Percentiles rank a stretch among this genome's conserved stretches.
phyloP scores from a whole-genome alignment of 1,140 invertebrate species.

The Apis mellifera region DNA sequence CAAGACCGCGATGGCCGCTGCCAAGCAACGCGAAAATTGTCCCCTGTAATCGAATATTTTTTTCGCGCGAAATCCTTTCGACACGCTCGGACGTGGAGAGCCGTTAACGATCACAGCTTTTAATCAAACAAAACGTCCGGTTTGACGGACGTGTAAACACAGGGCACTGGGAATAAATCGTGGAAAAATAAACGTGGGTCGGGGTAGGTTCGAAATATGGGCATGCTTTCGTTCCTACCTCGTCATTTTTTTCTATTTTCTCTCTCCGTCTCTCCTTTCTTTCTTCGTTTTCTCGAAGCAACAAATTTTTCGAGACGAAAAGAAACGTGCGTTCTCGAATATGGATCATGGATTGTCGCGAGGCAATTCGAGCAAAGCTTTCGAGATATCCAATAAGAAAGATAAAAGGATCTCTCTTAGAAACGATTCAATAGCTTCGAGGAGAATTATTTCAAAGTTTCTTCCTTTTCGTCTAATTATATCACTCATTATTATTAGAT shows the following conservation, averaged over 20 bases:
- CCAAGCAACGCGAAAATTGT: slow-evolving; percentile 4
- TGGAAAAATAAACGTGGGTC: slow-evolving; percentile 51
- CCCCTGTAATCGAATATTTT: slow-evolving; percentile 50
- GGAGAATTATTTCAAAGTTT: too few relatives aligned
- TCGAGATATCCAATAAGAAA: too few relatives aligned
- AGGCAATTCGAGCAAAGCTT: too few relatives aligned
- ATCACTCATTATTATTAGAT: too few relatives aligned
- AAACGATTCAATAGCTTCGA: too few relatives aligned
- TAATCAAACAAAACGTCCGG: slow-evolving; percentile 60
- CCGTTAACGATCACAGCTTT: slow-evolving; percentile 57
- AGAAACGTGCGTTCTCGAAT: too few relatives aligned
- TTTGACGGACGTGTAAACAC: slow-evolving; percentile 41
- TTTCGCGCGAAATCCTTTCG: slow-evolving; percentile 49
- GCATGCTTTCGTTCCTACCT: not conserved
- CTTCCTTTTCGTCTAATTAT: too few relatives aligned
- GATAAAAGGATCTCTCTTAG: too few relatives aligned
- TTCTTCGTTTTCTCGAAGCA: not conserved
- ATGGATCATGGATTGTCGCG: too few relatives aligned
- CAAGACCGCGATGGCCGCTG: too few relatives aligned
- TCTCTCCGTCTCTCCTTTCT: not conserved
- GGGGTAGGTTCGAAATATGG: slow-evolving; percentile 22
- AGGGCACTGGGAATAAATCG: slow-evolving; percentile 55
- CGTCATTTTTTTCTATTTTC: not conserved
- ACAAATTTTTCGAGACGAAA: too few relatives aligned
- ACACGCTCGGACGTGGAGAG: not conserved